Conservation (phyloP, 2,113 vertebrate species). For the Morone chrysops region DNA sequence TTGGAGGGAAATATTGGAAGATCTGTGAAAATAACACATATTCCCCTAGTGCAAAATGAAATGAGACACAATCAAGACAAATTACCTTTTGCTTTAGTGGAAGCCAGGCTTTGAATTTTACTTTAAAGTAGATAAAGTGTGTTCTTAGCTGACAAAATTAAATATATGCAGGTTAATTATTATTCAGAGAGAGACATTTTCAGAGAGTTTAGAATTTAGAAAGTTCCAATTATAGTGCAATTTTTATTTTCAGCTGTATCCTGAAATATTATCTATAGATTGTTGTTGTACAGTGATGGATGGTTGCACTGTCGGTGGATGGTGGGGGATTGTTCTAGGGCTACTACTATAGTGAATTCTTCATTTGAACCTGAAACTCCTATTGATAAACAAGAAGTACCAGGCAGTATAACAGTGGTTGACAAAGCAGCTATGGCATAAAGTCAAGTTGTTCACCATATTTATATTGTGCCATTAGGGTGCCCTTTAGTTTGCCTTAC, state of each 20-base stretch:
- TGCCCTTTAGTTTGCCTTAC: background rate
- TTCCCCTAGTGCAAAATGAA: background rate
- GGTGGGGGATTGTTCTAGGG: background rate
- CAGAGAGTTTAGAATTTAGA: background rate
- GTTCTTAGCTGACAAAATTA: background rate
- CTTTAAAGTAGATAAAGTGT: background rate
- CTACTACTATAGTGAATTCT: background rate
- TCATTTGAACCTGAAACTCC: background rate
- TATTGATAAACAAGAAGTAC: background rate
- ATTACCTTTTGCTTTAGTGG: background rate
- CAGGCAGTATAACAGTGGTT: background rate
- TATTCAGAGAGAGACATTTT: no score
- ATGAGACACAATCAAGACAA: background rate
- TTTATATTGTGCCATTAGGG: background rate
- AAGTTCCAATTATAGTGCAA: background rate
- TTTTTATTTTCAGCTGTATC: background rate
- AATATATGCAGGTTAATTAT: no score
- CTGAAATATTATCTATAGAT: background rate
- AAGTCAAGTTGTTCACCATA: background rate
- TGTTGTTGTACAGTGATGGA: background rate
- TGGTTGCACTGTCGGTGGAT: background rate
- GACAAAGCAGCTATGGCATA: background rate
- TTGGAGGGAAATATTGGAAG: no score
- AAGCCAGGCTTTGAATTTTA: background rate
- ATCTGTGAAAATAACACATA: background rate